Base-by-base conservation (phyloP, 2,888 invertebrate species). In the Machimus rusticus region DNA sequence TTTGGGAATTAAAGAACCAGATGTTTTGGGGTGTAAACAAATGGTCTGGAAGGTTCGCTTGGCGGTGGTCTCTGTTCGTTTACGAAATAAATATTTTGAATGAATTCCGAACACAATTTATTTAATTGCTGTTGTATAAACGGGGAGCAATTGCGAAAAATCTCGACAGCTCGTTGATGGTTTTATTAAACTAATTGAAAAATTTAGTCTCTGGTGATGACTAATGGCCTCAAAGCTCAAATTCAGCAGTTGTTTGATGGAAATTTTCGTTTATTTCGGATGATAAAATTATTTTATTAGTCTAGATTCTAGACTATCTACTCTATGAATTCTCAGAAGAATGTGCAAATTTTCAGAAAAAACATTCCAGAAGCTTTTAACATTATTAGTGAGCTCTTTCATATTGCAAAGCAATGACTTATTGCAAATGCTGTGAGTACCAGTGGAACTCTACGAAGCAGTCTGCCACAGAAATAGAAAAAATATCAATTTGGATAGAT, bases 11-110 rank as follows among this genome's bases (percentile, higher is more conserved):
- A 6, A 14, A 34, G 28, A 57, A 31, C 34, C 82, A 82, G 82
- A 37, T 82, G 82, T 86, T 76, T 16, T 14, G n/a, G 74, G 85
- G 76, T 76, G 76, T 86, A 86, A 86, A 86, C 86, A 86, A 86
- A 57, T 37, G 23, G 57, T 86, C 86, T 76, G 14, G 86, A 86
- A 86, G 46, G n/a, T 86, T 86, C 81, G 66, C 51, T 14, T 51
- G 28, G 76, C 28, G 12, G 4, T 66, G 23, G 28, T 28, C 66
- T 66, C 23, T 66, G 19, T 14, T 66, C 23, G 3, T 66, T 51
- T n/a, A 51, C n/a, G 16, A n/a, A 51, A n/a, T 51, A n/a, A 16
- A 51, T n/a, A n/a, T 51, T n/a, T 51, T n/a, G 2, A 16, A 16
- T 2, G 16, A n/a, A 51, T 19, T n/a, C 6, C 6, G n/a, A 51